phyloP scores from a whole-genome alignment of 2,113 vertebrate species.

The Myrmophylax atrothorax region DNA sequence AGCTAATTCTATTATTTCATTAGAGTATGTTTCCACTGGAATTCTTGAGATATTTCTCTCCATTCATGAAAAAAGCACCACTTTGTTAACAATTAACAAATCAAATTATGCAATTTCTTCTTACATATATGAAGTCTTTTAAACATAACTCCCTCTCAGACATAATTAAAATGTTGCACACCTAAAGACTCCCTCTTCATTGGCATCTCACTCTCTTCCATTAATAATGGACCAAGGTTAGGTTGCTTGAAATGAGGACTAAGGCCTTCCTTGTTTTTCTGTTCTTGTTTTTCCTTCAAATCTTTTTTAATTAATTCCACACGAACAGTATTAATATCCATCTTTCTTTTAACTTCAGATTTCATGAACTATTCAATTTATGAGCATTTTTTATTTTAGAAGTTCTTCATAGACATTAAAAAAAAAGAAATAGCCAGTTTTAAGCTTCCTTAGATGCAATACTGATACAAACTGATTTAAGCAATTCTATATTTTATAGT shows the following conservation, averaged over 20 bases:
- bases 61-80: not conserved
- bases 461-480: not conserved
- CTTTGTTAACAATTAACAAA: not conserved
- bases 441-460: not conserved
- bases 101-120: not conserved
- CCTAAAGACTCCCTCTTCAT: not conserved
- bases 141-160: not conserved
- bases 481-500: not conserved
- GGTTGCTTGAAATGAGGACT: not conserved
- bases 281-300: not conserved
- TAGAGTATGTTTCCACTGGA: not conserved
- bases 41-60: not conserved
- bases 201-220: not conserved
- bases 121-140: not conserved
- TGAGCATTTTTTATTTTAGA: not conserved
- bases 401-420: not conserved
- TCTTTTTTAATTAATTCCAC: not conserved
- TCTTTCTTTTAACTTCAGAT: not conserved
- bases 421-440: not conserved
- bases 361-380: not conserved
- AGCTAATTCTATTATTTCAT: not conserved
- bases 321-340: not conserved
- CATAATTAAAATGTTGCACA: not conserved
- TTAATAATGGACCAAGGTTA: not conserved
- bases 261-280: not conserved